Base-by-base conservation (phyloP, 2,113 vertebrate species). In the Xiphophorus couchianus region DNA sequence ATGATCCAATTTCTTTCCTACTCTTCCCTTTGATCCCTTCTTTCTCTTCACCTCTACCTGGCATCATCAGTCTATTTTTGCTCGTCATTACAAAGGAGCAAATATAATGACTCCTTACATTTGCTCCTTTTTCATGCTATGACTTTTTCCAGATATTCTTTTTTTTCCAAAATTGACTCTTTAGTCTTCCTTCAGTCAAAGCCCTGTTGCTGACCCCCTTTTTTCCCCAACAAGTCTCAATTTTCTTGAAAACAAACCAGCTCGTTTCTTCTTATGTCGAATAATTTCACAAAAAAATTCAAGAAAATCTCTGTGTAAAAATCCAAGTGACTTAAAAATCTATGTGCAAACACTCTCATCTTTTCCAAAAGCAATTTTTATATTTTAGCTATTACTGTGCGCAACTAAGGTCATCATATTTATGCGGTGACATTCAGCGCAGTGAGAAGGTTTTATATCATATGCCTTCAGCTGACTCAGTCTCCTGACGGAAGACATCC, bases 381-480 rank as follows among this genome's bases (percentile, higher is more conserved):
- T 65, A 25, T 17, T 65, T 31, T 10, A 12, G 31, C 10, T 35
- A 29, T 65, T 10, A 7, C 31, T 9, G 19, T 12, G 33, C 0
- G 69, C 0, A 71, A 70, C 63, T 30, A 62, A 61, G 51, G 63
- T 70, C 61, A 71, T 75, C 67, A 74, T 71, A n/a, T 58, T 25
- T 58, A n/a, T 58, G 51, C 8, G 8, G 51, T 73, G 27, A 42
- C 31, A 58, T 42, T 69, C 60, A 37, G 35, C 78, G 67, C 76
- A n/a, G 0, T 28, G 27, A 76, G 44, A 15, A 35, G 62, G 29
- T 71, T 60, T 78, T 76, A n/a, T 66, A 79, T 86, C 79, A 54
- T 44, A 65, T 14, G 39, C 60, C 69, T 73, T 77, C 81, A 88
- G 69, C 58, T 66, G 54, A 64, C 11, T 65, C 66, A 44, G 66